A percentile compares a stretch with the other conserved stretches of the same genome.
phyloP scores from a whole-genome alignment of 2,888 invertebrate species.

The Anthoptus insignis region DNA sequence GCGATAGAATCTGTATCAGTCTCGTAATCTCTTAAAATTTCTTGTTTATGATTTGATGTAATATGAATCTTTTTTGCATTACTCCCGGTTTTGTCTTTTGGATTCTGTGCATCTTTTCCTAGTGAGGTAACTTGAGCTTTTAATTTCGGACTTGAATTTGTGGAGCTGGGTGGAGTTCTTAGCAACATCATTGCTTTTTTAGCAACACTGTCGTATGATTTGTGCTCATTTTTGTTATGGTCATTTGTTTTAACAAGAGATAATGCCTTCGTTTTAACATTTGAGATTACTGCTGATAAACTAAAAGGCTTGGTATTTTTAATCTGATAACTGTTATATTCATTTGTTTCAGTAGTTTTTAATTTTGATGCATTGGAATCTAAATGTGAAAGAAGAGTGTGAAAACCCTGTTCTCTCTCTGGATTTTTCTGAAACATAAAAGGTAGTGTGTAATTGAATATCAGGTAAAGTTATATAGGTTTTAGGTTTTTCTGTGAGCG shows the following conservation, averaged over 20 bases:
- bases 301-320: constrained; percentile 65
- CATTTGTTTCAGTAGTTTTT: constrained; percentile 52
- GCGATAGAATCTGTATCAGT: constrained; percentile 58
- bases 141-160: constrained; percentile 59
- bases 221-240: constrained; percentile 56
- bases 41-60: constrained; percentile 36
- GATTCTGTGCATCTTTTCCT: constrained; percentile 34
- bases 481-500: not conserved
- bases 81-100: constrained; percentile 13
- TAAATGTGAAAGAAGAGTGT: constrained; percentile 77
- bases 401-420: constrained; percentile 76
- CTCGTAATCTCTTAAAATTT: constrained; percentile 41
- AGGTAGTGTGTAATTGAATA: no score
- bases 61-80: constrained; percentile 35
- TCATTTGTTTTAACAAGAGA: constrained; percentile 81
- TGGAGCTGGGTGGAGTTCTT: constrained; percentile 71
- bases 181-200: constrained; percentile 66
- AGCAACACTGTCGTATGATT: constrained; percentile 61
- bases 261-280: constrained; percentile 83
- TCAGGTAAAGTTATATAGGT: no score
- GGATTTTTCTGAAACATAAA: constrained; percentile 80
- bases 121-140: constrained; percentile 41
- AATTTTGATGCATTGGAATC: constrained; percentile 64
- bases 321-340: constrained; percentile 64
- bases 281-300: constrained; percentile 80